A percentile compares a stretch with the other conserved stretches of the same genome.
These are phyloP conservation scores for Aphidoletes aphidimyza DNA, from an alignment of 2,888 invertebrate species.

Conservation along the genomic window DNA sequence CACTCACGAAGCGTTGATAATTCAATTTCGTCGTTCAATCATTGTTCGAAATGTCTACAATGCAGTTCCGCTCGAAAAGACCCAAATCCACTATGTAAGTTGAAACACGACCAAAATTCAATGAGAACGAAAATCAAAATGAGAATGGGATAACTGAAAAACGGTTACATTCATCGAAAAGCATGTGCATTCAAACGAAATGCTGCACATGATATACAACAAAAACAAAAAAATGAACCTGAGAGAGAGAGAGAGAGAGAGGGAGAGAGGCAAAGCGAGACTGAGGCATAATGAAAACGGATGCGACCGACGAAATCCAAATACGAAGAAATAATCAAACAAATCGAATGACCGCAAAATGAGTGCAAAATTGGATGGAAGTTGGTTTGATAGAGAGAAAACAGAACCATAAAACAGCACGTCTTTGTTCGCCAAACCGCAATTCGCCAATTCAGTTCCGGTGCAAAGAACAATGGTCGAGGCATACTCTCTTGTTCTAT, in stretches of 20 bases:
- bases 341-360: slow-evolving; percentile 24
- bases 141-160: background rate
- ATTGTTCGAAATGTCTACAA: slow-evolving; percentile 25
- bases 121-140: background rate
- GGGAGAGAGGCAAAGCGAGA: background rate
- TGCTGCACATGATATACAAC: too few species aligned
- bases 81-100: too few species aligned
- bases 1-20: slow-evolving; percentile 2
- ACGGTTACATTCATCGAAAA: background rate
- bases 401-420: background rate
- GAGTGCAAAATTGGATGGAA: slow-evolving; percentile 16
- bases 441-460: slow-evolving; percentile 12
- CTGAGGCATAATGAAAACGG: background rate
- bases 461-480: slow-evolving; percentile 10
- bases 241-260: background rate
- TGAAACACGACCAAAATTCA: background rate
- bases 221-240: background rate
- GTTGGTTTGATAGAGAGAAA: too few species aligned
- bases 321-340: slow-evolving; percentile 1
- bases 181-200: background rate
- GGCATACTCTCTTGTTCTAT: background rate
- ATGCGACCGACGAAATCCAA: slow-evolving; percentile 12
- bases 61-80: background rate
- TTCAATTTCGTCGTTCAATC: slow-evolving; percentile 25
- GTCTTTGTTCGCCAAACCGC: slow-evolving; percentile 13